Evolutionary conservation across 2,797 vertebrate genomes (phyloP).

Genomic region (Enteromius anoplus): DNA sequence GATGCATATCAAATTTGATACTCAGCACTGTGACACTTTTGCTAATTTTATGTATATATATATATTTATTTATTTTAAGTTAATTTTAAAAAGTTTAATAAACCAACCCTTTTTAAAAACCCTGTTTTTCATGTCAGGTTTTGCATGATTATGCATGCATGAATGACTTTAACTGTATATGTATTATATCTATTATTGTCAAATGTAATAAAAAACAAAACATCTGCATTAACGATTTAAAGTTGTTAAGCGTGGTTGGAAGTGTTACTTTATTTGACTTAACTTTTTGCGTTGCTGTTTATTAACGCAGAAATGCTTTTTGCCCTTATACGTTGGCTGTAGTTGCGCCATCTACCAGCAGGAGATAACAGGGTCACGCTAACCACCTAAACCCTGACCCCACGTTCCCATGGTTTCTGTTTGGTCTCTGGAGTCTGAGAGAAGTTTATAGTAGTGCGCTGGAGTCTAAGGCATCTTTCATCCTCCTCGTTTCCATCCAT

Average conservation of each 20-base stretch:
- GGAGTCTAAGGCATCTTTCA: conserved; percentile 23
- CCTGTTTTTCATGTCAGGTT: neutral
- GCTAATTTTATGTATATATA: no score
- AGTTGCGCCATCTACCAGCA: neutral
- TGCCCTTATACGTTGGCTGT: neutral
- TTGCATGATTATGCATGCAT: neutral
- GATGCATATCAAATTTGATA: no score
- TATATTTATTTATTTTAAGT: no score
- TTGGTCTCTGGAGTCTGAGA: conserved; percentile 3
- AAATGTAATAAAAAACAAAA: neutral
- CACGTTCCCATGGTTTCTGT: neutral
- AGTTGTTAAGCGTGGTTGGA: no score
- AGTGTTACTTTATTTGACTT: neutral
- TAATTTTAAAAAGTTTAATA: neutral
- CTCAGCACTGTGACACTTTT: no score
- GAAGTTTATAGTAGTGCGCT: conserved; percentile 3
- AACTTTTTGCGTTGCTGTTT: neutral
- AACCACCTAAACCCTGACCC: neutral
- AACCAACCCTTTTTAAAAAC: neutral
- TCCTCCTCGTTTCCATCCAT: neutral
- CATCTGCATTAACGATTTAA: neutral
- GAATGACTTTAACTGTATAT: neutral
- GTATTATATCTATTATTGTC: neutral
- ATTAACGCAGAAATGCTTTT: neutral
- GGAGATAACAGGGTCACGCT: neutral